Percentiles rank a stretch among this genome's conserved stretches.
Evolutionary conservation across 2,888 invertebrate species (phyloP).

Genomic region (Volucella inflata): DNA sequence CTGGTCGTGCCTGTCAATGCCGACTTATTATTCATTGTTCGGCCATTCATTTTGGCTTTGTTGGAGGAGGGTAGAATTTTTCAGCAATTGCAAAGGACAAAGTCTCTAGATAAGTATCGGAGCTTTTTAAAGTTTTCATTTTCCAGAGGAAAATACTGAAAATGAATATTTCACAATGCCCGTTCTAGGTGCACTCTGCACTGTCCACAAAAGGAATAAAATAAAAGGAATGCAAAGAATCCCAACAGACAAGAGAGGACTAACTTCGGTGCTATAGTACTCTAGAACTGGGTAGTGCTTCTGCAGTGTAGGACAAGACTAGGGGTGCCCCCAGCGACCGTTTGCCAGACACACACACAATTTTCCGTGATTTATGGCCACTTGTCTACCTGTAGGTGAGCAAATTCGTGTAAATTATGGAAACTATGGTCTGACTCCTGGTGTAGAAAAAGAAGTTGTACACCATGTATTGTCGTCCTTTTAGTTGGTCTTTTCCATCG

Average conservation of each 20-base stretch:
- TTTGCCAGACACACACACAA: slow-evolving; percentile 50
- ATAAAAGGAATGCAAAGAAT: background rate
- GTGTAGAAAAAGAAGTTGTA: slow-evolving; percentile 61
- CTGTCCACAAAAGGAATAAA: background rate
- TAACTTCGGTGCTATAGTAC: background rate
- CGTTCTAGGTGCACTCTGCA: slow-evolving; percentile 22
- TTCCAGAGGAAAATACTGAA: slow-evolving; percentile 22
- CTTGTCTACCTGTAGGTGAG: slow-evolving; percentile 74
- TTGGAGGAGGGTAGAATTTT: slow-evolving; percentile 2
- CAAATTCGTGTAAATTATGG: slow-evolving; percentile 74
- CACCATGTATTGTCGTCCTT: slow-evolving; percentile 54
- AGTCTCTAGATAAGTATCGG: slow-evolving; percentile 1
- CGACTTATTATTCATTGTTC: slow-evolving; percentile 67
- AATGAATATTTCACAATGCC: slow-evolving; percentile 48
- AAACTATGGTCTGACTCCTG: slow-evolving; percentile 63
- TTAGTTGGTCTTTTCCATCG: slow-evolving; percentile 16
- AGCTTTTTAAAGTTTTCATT: background rate
- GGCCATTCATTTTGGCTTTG: slow-evolving; percentile 26
- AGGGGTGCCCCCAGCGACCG: background rate
- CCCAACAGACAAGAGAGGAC: background rate
- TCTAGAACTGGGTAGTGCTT: no score
- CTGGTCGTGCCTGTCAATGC: background rate
- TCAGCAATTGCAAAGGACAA: slow-evolving; percentile 18
- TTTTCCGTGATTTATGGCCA: slow-evolving; percentile 66
- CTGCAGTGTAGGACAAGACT: no score